Evolutionary conservation across 2,888 invertebrate species (phyloP).

Genomic region (Dorcus hopei): DNA sequence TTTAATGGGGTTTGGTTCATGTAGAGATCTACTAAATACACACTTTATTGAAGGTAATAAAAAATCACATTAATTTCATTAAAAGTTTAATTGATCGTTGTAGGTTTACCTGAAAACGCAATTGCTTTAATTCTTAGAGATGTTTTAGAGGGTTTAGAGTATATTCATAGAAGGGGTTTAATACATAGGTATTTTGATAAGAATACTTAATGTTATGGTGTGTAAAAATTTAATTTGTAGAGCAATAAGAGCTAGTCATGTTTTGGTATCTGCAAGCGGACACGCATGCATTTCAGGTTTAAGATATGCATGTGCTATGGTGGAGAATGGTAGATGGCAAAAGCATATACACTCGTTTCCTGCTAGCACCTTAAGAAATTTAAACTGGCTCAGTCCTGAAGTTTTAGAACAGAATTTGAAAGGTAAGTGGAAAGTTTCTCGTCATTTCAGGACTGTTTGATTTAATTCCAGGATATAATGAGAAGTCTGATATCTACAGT

Average conservation of each 20-base stretch:
- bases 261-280: slow-evolving; percentile 71
- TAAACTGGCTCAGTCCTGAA: slow-evolving; percentile 93
- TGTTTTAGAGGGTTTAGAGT: slow-evolving; percentile 74
- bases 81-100: slow-evolving; percentile 10
- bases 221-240: slow-evolving; percentile 49
- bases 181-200: slow-evolving; percentile 69
- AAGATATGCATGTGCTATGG: slow-evolving; percentile 71
- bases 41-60: slow-evolving; percentile 62
- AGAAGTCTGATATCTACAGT: slow-evolving; percentile 89
- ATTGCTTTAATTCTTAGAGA: slow-evolving; percentile 77
- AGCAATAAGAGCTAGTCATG: slow-evolving; percentile 79
- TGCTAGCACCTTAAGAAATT: slow-evolving; percentile 61
- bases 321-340: slow-evolving; percentile 69
- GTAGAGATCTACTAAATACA: slow-evolving; percentile 71
- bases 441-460: not conserved
- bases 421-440: slow-evolving; percentile 29
- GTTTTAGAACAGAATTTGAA: slow-evolving; percentile 69
- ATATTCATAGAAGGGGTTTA: slow-evolving; percentile 79
- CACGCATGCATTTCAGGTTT: slow-evolving; percentile 75
- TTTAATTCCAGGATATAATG: slow-evolving; percentile 68
- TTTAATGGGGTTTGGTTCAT: slow-evolving; percentile 81
- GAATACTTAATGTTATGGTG: not conserved
- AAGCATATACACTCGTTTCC: slow-evolving; percentile 74
- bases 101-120: slow-evolving; percentile 78
- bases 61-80: not conserved